These are phyloP conservation scores for Netelia virgata DNA, from an alignment of 2,888 invertebrate genomes.

Conservation along the genomic window DNA sequence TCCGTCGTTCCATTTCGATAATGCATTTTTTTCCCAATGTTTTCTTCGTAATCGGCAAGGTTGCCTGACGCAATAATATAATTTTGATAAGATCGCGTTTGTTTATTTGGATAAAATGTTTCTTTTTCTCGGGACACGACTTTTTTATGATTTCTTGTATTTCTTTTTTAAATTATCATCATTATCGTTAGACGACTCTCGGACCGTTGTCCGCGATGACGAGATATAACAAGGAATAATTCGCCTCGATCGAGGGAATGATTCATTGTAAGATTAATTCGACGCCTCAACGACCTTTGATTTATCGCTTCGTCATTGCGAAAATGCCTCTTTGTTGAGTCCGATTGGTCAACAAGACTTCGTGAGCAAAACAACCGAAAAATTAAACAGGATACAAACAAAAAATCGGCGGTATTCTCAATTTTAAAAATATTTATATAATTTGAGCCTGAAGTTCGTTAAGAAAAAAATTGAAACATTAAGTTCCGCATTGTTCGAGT, in stretches of 20 bases:
- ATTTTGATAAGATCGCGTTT: conserved; percentile 40
- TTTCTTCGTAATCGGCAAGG: conserved; percentile 35
- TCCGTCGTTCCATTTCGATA: conserved; percentile 47
- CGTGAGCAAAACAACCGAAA: not conserved
- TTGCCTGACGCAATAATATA: conserved; percentile 30
- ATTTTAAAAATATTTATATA: not conserved
- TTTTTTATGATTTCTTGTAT: conserved; percentile 3
- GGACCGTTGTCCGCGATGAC: not conserved
- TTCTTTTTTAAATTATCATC: not conserved
- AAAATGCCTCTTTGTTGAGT: conserved; percentile 39
- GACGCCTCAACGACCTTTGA: conserved; percentile 57
- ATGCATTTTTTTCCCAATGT: conserved; percentile 1
- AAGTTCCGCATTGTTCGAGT: too few species aligned
- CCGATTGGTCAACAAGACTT: conserved; percentile 5
- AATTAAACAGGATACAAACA: not conserved
- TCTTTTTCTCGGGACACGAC: not conserved
- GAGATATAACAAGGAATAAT: conserved; percentile 16
- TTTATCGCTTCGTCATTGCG: conserved; percentile 52
- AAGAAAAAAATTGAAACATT: too few species aligned
- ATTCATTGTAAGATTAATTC: conserved; percentile 49
- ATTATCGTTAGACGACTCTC: not conserved
- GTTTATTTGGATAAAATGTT: not conserved
- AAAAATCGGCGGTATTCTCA: not conserved
- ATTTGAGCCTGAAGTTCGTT: too few species aligned
- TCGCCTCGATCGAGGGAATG: conserved; percentile 5